phyloP scores from a whole-genome alignment of 2,888 invertebrate species.

The Copidosoma aretas region DNA sequence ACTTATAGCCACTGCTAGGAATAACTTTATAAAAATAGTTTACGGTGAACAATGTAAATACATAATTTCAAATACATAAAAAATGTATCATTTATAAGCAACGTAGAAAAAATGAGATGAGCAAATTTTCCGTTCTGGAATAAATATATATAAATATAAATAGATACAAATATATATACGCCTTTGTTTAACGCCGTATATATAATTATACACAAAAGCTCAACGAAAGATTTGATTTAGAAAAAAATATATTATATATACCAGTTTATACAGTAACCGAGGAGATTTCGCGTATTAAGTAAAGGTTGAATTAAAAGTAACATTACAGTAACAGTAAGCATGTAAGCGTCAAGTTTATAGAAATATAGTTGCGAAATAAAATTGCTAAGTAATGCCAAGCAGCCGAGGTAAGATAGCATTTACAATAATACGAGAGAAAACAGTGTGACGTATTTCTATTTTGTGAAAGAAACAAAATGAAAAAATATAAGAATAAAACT shows the following conservation, averaged over 20 bases:
- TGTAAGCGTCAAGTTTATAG: conserved; percentile 26
- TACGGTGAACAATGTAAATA: conserved; percentile 41
- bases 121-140: conserved; percentile 16
- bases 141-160: conserved; percentile 17
- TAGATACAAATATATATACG: conserved; percentile 28
- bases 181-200: conserved; percentile 28
- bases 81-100: conserved; percentile 28
- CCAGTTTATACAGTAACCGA: conserved; percentile 25
- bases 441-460: conserved; percentile 28
- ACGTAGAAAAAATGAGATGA: conserved; percentile 11
- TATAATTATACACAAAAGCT: conserved; percentile 10
- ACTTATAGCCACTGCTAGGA: conserved; percentile 33
- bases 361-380: conserved; percentile 31
- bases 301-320: conserved; percentile 16
- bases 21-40: conserved; percentile 35
- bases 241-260: conserved; percentile 25
- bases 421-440: conserved; percentile 17
- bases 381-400: conserved; percentile 39
- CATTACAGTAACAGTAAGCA: conserved; percentile 12
- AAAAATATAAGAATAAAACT: conserved; percentile 9
- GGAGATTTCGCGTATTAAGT: conserved; percentile 28
- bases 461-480: conserved; percentile 11
- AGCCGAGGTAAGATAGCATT: conserved; percentile 35
- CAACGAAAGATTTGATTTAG: conserved; percentile 26
- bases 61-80: conserved; percentile 26